Base-by-base conservation (phyloP, 2,113 vertebrate genomes). In the Merops nubicus region DNA sequence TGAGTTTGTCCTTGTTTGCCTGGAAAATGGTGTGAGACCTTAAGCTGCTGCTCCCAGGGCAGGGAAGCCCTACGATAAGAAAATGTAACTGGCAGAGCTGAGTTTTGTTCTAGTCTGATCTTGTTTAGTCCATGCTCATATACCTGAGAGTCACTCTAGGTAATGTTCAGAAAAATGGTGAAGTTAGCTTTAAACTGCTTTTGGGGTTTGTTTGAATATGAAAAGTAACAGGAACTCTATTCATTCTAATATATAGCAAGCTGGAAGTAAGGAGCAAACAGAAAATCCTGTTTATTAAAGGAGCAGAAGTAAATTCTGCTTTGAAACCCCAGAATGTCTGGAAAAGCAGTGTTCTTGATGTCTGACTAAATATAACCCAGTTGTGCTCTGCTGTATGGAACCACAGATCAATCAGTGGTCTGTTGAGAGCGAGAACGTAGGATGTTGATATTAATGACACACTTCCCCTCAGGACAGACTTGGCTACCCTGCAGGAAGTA, bases 371-470 rank as follows among this genome's bases (percentile, higher is more conserved):
- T 96, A 88, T 80, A 96, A 88, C 70, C 50, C 73, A 29, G 69
- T 82, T 91, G 54, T 29, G 54, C 26, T 83, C 11, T 67, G 22
- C 63, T 80, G 2, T 62, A 34, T 88, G 85, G 88, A 93, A 57
- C 65, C 74, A 65, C 78, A 93, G 95, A 90, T 96, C 92, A 96
- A 86, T 96, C 85, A 91, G 9, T 91, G 88, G 90, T 90, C 90
- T 95, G 88, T 96, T 88, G 51, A 86, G 78, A 88, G 79, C 1
- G 9, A 86, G 88, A 77, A 89, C 0, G 1, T 90, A 95, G 96
- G 93, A 94, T 96, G 93, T 96, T 96, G 93, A 91, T 86, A 73
- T 51, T 96, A 95, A 63, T 96, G 93, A 95, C 94, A 95, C 75
- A 88, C 79, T 96, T 96, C 94, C 94, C 75, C 67, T 93, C 42